phyloP scores from a whole-genome alignment of 1,140 invertebrate genomes.

The Brachionus rotundiformis region DNA sequence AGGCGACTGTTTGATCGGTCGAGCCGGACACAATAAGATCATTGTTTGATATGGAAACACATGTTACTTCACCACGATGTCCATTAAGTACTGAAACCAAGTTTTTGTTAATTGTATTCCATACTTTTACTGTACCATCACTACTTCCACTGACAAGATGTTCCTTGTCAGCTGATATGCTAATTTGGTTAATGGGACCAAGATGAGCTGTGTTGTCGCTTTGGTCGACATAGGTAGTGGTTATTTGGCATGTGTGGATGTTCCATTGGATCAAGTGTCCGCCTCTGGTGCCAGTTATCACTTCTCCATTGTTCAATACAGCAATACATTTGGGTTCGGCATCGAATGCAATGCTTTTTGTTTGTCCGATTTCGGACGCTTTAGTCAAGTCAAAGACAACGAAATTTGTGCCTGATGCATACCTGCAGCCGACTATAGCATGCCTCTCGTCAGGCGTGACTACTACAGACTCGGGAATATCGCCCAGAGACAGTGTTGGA shows the following conservation, averaged over 20 bases:
- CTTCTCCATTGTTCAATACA: conserved; percentile 46
- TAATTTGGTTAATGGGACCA: neutral
- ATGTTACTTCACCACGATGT: conserved; percentile 50
- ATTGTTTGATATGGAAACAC: conserved; percentile 50
- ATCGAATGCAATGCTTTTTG: conserved; percentile 34
- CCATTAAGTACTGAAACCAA: conserved; percentile 20
- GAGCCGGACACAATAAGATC: conserved; percentile 44
- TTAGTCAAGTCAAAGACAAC: conserved; percentile 52
- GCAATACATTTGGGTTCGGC: conserved; percentile 29
- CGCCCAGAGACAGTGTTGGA: conserved; percentile 16
- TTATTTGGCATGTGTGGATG: conserved; percentile 46
- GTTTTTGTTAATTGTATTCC: conserved; percentile 29
- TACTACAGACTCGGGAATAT: conserved; percentile 1
- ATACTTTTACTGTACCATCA: conserved; percentile 52
- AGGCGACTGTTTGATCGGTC: conserved; percentile 38
- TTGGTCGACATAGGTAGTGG: conserved; percentile 20
- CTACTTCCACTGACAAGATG: conserved; percentile 27
- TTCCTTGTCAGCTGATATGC: conserved; percentile 26
- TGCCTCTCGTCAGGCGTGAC: conserved; percentile 52
- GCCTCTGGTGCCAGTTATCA: conserved; percentile 36
- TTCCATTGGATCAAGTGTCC: conserved; percentile 50
- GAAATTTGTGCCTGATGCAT: conserved; percentile 32
- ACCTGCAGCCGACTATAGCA: conserved; percentile 48
- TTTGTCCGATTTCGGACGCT: conserved; percentile 25
- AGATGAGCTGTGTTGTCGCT: conserved; percentile 1